These are phyloP conservation scores for Triplophysa siluroides DNA, from an alignment of 2,113 vertebrate species.

Conservation along the genomic window DNA sequence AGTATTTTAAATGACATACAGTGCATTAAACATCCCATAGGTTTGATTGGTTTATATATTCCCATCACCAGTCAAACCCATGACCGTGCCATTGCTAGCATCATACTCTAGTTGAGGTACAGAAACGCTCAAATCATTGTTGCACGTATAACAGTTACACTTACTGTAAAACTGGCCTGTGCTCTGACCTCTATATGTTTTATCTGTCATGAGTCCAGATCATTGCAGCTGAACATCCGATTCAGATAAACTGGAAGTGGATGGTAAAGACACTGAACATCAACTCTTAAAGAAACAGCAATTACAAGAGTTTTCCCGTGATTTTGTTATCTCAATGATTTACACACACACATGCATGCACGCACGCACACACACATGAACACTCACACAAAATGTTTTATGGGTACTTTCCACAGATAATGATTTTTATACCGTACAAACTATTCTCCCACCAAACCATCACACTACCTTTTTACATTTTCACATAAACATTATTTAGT, in stretches of 20 bases:
- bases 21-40: too few species aligned
- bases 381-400: too few species aligned
- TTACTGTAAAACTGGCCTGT: neutral
- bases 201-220: slow-evolving; percentile 33
- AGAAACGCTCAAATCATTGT: slow-evolving; percentile 1
- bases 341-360: neutral
- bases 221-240: slow-evolving; percentile 7
- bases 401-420: too few species aligned
- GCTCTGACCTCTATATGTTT: neutral
- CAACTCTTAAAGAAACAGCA: neutral
- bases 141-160: neutral
- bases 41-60: too few species aligned
- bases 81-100: too few species aligned
- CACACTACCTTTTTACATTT: too few species aligned
- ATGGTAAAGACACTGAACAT: slow-evolving; percentile 20
- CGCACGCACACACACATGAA: too few species aligned
- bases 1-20: too few species aligned
- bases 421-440: too few species aligned
- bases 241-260: slow-evolving; percentile 34
- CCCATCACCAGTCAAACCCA: too few species aligned
- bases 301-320: neutral
- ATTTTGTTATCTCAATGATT: neutral
- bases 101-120: neutral
- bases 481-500: too few species aligned
- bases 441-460: too few species aligned